Evolutionary conservation across 2,113 vertebrate genomes (phyloP).

Genomic region (Desmodus rotundus): DNA sequence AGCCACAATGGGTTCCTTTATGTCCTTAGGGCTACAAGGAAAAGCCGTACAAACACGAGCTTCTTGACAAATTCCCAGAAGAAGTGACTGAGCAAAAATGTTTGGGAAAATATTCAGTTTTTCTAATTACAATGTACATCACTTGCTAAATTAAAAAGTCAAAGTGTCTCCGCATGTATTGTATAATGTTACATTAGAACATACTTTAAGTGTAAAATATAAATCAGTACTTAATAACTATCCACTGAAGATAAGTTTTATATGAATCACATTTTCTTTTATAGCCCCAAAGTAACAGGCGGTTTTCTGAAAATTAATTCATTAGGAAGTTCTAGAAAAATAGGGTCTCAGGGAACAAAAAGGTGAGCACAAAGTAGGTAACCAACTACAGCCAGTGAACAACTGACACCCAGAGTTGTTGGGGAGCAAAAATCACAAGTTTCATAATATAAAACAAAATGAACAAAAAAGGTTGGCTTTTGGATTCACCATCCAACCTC

Average conservation of each 20-base stretch:
- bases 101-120: not conserved
- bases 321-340: not conserved
- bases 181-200: not conserved
- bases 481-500: not conserved
- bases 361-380: not conserved
- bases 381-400: not conserved
- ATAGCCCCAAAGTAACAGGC: not conserved
- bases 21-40: not conserved
- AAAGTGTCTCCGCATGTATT: not conserved
- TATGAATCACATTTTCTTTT: not conserved
- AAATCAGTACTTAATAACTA: not conserved
- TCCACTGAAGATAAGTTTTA: not conserved
- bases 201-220: not conserved
- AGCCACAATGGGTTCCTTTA: not conserved
- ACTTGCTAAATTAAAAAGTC: slow-evolving; percentile 16
- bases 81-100: not conserved
- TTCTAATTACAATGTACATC: not conserved
- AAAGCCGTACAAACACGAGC: not conserved
- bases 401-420: not conserved
- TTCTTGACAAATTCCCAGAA: not conserved
- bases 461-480: not conserved
- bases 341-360: not conserved
- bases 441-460: not conserved
- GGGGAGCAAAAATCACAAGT: not conserved
- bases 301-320: not conserved